phyloP scores from a whole-genome alignment of 2,888 invertebrate species.

The Drosophila ezoana region DNA sequence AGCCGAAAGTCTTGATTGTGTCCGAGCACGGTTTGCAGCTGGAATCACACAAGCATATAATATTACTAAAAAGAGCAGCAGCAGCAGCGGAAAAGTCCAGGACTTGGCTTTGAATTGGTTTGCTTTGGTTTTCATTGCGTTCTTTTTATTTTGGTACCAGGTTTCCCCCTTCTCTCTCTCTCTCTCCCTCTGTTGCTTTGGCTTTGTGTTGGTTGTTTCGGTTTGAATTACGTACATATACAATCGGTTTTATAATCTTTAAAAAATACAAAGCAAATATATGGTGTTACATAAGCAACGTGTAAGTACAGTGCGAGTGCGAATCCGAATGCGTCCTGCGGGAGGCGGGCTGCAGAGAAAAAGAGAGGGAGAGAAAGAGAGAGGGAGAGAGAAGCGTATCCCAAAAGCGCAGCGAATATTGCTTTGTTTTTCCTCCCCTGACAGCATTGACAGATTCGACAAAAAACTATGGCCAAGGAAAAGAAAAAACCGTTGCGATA shows the following conservation, averaged over 20 bases:
- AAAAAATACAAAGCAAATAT: slow-evolving; percentile 79
- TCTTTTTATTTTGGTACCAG: background rate
- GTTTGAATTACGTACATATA: slow-evolving; percentile 44
- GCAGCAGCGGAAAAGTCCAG: slow-evolving; percentile 32
- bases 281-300: slow-evolving; percentile 41
- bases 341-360: background rate
- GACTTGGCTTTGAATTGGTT: slow-evolving; percentile 47
- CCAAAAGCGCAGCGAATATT: slow-evolving; percentile 72
- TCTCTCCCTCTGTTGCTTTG: slow-evolving; percentile 10
- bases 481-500: slow-evolving; percentile 44
- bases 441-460: slow-evolving; percentile 78
- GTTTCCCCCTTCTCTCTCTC: slow-evolving; percentile 6
- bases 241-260: slow-evolving; percentile 71
- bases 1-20: slow-evolving; percentile 33
- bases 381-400: slow-evolving; percentile 20
- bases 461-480: slow-evolving; percentile 70
- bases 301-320: slow-evolving; percentile 26
- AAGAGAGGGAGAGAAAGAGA: too few species aligned
- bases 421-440: slow-evolving; percentile 70
- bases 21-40: slow-evolving; percentile 25
- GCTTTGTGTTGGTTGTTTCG: slow-evolving; percentile 47
- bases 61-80: slow-evolving; percentile 59
- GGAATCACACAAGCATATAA: slow-evolving; percentile 43
- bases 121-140: slow-evolving; percentile 31
- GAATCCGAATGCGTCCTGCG: slow-evolving; percentile 3